phyloP scores from a whole-genome alignment of 2,888 invertebrate genomes.

The Agrenia bidenticulata region DNA sequence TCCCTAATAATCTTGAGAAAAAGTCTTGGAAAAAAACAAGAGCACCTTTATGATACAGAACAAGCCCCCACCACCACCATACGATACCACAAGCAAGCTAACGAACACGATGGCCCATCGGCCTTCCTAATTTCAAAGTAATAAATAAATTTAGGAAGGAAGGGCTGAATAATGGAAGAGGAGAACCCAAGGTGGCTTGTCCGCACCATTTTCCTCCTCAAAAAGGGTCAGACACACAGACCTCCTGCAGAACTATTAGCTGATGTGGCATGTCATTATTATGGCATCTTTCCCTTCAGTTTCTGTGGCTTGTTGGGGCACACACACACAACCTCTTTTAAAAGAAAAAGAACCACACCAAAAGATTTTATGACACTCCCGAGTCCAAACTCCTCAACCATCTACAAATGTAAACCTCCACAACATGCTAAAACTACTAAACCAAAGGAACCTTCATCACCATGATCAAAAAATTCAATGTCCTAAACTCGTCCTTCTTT shows the following conservation, averaged over 20 bases:
- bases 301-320: slow-evolving; percentile 16
- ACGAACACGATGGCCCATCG: background rate
- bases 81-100: too few relatives aligned
- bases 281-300: slow-evolving; percentile 8
- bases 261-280: slow-evolving; percentile 16
- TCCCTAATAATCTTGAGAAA: too few relatives aligned
- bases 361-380: slow-evolving; percentile 2
- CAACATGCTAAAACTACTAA: slow-evolving; percentile 27
- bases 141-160: slow-evolving; percentile 6
- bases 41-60: too few relatives aligned
- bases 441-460: slow-evolving; percentile 24
- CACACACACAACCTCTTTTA: too few relatives aligned
- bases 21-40: too few relatives aligned
- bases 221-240: slow-evolving; percentile 10
- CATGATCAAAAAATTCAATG: too few relatives aligned
- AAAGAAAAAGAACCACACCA: background rate
- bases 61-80: too few relatives aligned
- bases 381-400: background rate
- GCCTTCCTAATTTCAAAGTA: background rate
- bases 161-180: background rate
- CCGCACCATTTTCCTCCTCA: slow-evolving; percentile 1
- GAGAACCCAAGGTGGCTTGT: background rate
- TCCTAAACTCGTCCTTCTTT: too few relatives aligned
- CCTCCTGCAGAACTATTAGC: slow-evolving; percentile 15
- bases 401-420: background rate